These are phyloP conservation scores for Callitettix versicolor DNA, from an alignment of 1,140 invertebrate genomes.

Conservation along the genomic window DNA sequence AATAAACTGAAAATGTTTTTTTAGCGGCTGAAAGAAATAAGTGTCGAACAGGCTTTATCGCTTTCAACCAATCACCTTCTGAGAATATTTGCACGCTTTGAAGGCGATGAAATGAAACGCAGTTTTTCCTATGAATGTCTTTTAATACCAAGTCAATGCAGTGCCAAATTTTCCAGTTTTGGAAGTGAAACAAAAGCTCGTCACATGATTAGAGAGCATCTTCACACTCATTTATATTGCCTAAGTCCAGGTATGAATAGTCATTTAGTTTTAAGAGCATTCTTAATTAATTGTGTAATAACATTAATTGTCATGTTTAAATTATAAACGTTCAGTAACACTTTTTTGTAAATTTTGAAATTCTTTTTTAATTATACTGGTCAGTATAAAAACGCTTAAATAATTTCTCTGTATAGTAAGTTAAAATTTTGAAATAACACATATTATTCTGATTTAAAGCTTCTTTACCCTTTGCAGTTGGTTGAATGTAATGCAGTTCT, in stretches of 20 bases:
- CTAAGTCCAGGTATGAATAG: conserved; percentile 32
- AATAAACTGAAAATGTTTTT: no score
- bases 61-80: conserved; percentile 42
- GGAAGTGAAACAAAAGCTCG: conserved; percentile 44
- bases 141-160: conserved; percentile 36
- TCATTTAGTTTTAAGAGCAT: conserved; percentile 25
- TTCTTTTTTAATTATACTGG: no score
- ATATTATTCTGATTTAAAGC: no score
- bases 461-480: no score
- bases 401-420: no score
- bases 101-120: conserved; percentile 43
- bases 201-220: conserved; percentile 41
- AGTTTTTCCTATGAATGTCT: conserved; percentile 45
- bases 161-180: conserved; percentile 43
- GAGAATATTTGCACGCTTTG: conserved; percentile 44
- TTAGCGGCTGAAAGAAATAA: conserved; percentile 26
- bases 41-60: conserved; percentile 37
- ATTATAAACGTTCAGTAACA: no score
- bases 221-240: conserved; percentile 38
- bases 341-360: no score
- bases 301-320: neutral
- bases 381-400: no score
- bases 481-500: no score
- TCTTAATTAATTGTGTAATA: neutral
- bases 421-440: no score